Evolutionary conservation across 92 coral and sea anemone species (phyloP).

Genomic region (Palythoa grandiflora): DNA sequence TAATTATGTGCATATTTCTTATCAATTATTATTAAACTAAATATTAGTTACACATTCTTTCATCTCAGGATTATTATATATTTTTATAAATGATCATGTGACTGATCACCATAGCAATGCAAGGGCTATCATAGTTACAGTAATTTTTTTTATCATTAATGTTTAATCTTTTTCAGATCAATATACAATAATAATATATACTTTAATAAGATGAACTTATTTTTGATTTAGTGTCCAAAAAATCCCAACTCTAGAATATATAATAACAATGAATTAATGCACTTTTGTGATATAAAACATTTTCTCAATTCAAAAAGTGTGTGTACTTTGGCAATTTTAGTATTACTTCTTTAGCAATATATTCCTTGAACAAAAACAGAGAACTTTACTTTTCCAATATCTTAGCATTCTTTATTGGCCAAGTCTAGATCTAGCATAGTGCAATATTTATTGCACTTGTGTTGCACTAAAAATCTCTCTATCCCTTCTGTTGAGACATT

Average conservation of each 20-base stretch:
- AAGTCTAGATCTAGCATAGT: background rate
- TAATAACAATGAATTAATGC: background rate
- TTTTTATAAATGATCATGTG: background rate
- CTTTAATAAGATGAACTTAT: background rate
- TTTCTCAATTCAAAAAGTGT: background rate
- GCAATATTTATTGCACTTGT: conserved; percentile 11
- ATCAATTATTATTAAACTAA: conserved; percentile 3
- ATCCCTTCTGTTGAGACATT: conserved; percentile 22
- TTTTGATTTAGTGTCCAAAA: background rate
- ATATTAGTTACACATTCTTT: conserved; percentile 5
- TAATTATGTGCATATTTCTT: conserved; percentile 5
- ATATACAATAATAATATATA: background rate
- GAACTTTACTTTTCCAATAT: background rate
- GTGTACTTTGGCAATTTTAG: background rate
- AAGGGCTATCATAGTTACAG: background rate
- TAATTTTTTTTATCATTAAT: background rate
- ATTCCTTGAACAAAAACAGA: background rate
- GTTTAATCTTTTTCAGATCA: background rate
- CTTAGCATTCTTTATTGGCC: background rate
- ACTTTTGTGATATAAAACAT: background rate
- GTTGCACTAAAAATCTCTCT: conserved; percentile 7
- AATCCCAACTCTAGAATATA: background rate
- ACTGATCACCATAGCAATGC: background rate
- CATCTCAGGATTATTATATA: background rate
- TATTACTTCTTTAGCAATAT: background rate